Evolutionary conservation across 2,797 vertebrate species (phyloP).

Genomic region (Urocyon cinereoargenteus): DNA sequence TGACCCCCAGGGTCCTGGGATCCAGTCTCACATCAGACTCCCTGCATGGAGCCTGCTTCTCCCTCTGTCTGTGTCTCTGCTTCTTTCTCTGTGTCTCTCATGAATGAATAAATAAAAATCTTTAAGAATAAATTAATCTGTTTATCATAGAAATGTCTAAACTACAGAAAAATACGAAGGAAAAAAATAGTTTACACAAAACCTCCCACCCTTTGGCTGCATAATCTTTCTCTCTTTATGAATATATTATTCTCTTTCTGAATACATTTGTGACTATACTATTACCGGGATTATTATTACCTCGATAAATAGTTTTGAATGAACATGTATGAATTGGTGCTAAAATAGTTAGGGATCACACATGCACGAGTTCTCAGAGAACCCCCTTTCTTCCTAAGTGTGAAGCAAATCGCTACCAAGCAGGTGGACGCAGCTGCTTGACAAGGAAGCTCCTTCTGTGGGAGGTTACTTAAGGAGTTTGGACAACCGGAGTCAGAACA

Average conservation of each 20-base stretch:
- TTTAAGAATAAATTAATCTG: neutral
- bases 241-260: neutral
- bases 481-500: neutral
- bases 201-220: neutral
- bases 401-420: neutral
- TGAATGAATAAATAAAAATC: neutral
- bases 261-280: neutral
- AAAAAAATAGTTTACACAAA: neutral
- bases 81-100: neutral
- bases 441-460: neutral
- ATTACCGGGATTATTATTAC: neutral
- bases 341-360: neutral
- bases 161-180: conserved; percentile 12
- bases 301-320: neutral
- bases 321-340: neutral
- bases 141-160: conserved; percentile 22
- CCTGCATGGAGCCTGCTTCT: neutral
- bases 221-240: neutral
- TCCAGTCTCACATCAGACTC: rapidly evolving
- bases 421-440: neutral
- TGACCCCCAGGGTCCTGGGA: neutral
- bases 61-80: neutral
- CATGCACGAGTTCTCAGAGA: neutral
- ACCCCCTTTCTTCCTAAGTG: too few relatives aligned
- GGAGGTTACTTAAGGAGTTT: neutral